These are phyloP conservation scores for Melitaea cinxia DNA, from an alignment of 1,140 invertebrate genomes.

Conservation along the genomic window DNA sequence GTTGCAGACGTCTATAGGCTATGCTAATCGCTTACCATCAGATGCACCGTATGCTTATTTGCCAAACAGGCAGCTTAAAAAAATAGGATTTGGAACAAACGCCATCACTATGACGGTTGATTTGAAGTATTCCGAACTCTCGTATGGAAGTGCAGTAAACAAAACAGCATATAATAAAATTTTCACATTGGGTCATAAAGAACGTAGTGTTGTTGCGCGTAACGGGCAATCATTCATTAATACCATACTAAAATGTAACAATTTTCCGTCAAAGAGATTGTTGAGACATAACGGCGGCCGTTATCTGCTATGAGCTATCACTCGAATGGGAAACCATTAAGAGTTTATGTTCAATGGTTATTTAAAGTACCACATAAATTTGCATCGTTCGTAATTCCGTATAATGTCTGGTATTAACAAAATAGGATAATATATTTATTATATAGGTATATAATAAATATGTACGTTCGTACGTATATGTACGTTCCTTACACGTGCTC, in stretches of 20 bases:
- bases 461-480: no score
- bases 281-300: constrained; percentile 68
- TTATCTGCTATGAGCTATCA: constrained; percentile 69
- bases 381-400: constrained; percentile 59
- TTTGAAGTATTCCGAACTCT: neutral
- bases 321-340: constrained; percentile 73
- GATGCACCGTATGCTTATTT: no score
- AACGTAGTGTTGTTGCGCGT: constrained; percentile 58
- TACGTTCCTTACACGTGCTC: no score
- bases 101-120: no score
- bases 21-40: no score
- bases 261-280: constrained; percentile 69
- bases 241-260: constrained; percentile 67
- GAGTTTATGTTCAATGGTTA: constrained; percentile 74
- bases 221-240: constrained; percentile 74
- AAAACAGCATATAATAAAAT: neutral
- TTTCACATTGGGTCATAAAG: constrained; percentile 1
- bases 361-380: constrained; percentile 72
- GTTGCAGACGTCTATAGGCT: no score
- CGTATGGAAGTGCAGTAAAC: neutral
- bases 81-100: no score
- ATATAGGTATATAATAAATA: no score
- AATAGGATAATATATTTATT: neutral
- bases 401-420: constrained; percentile 1
- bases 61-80: no score